phyloP scores from a whole-genome alignment of 1,140 invertebrate genomes.

The Eufriesea mexicana region DNA sequence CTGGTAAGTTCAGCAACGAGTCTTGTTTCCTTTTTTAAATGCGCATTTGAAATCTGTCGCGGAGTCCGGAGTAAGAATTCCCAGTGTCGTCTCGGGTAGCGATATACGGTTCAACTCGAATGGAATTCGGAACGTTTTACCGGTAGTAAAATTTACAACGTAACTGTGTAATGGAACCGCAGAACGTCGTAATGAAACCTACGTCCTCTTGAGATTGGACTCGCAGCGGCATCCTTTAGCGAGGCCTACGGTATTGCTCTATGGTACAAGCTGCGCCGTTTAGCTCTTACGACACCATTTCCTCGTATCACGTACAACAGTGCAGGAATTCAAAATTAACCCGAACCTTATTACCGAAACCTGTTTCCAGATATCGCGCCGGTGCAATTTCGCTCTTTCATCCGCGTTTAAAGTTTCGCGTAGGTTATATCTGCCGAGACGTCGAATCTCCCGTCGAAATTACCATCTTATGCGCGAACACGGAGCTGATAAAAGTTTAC shows the following conservation, averaged over 20 bases:
- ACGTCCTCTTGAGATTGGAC: constrained; percentile 11
- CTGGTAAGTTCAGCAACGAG: too few relatives aligned
- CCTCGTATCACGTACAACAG: background rate
- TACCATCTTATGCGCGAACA: background rate
- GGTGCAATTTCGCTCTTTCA: background rate
- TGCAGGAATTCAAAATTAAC: background rate
- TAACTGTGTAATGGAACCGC: background rate
- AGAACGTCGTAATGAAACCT: background rate
- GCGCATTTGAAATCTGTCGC: background rate
- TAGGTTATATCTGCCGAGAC: background rate
- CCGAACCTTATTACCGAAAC: background rate
- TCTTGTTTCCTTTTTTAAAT: too few relatives aligned
- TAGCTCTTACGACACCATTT: background rate
- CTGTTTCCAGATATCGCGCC: too few relatives aligned
- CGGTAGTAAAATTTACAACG: background rate
- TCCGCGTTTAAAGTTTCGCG: too few relatives aligned
- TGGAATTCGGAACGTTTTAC: too few relatives aligned
- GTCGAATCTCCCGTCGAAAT: background rate
- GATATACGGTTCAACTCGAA: background rate
- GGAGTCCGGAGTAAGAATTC: background rate
- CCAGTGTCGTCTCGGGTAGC: background rate
- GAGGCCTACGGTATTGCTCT: background rate
- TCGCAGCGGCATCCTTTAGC: background rate
- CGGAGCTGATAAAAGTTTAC: background rate
- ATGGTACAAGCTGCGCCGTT: background rate